Percentiles rank a stretch among this genome's conserved stretches.
phyloP scores from a whole-genome alignment of 2,113 vertebrate genomes.

The Prinia subflava region DNA sequence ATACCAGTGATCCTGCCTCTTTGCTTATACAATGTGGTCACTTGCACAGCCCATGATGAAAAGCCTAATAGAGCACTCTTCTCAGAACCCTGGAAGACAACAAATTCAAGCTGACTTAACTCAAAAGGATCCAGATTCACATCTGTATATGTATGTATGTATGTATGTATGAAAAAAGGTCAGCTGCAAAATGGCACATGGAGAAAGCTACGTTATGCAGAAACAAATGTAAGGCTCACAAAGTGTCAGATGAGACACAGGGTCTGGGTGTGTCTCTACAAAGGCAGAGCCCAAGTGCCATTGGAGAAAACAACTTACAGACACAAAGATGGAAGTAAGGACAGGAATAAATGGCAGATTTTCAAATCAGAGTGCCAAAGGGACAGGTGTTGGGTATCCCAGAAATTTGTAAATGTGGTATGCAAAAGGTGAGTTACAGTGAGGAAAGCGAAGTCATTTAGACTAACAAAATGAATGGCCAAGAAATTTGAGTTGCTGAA shows the following conservation, averaged over 20 bases:
- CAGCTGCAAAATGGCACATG: not conserved
- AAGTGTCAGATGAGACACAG: not conserved
- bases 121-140: not conserved
- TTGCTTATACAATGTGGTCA: not conserved
- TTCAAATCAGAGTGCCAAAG: not conserved
- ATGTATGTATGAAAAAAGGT: not conserved
- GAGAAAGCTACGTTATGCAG: not conserved
- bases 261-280: not conserved
- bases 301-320: not conserved
- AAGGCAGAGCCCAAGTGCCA: not conserved
- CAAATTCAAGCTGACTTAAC: not conserved
- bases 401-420: not conserved
- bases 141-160: too few relatives aligned
- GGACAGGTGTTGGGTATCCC: not conserved
- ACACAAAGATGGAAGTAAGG: not conserved
- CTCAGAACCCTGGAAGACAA: not conserved
- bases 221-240: not conserved
- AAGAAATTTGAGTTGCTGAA: not conserved
- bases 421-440: not conserved
- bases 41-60: not conserved
- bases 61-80: not conserved
- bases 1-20: not conserved
- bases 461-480: not conserved
- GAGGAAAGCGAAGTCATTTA: not conserved
- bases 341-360: not conserved